phyloP scores from a whole-genome alignment of 2,888 invertebrate species.

The Anthophora plumipes region DNA sequence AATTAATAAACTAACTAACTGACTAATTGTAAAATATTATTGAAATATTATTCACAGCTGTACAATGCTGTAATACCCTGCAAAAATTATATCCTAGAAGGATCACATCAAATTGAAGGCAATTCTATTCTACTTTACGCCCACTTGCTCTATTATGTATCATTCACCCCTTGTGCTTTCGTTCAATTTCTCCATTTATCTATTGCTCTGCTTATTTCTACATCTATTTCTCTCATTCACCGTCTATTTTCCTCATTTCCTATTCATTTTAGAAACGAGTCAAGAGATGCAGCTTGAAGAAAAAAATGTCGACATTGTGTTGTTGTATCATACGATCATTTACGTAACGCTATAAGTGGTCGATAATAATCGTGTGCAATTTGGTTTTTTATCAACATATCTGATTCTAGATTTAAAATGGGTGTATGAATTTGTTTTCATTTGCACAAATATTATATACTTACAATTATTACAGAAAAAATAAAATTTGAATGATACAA shows the following conservation, averaged over 20 bases:
- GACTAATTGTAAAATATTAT: conserved; percentile 4
- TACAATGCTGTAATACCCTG: not conserved
- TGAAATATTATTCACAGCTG: not conserved
- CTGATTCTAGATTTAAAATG: not conserved
- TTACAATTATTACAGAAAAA: too few species aligned
- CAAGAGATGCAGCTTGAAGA: not conserved
- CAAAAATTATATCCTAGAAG: conserved; percentile 28
- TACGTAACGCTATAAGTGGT: not conserved
- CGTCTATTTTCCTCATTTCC: conserved; percentile 33
- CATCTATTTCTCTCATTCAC: not conserved
- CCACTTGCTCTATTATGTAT: conserved; percentile 45
- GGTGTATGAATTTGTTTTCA: too few species aligned
- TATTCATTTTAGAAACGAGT: conserved; percentile 12
- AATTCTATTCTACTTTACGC: conserved; percentile 35
- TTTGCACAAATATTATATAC: too few species aligned
- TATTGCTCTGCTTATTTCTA: not conserved
- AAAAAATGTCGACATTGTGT: not conserved
- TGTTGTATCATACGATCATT: not conserved
- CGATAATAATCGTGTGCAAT: not conserved
- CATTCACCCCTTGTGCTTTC: conserved; percentile 36
- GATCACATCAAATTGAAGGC: conserved; percentile 14
- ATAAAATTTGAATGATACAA: too few species aligned
- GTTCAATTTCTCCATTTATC: conserved; percentile 13
- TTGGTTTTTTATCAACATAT: not conserved
- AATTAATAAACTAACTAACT: too few species aligned